Percentiles rank a stretch among this genome's conserved stretches.
These are phyloP conservation scores for Ahaetulla prasina DNA, from an alignment of 2,113 vertebrate species.

Conservation along the genomic window DNA sequence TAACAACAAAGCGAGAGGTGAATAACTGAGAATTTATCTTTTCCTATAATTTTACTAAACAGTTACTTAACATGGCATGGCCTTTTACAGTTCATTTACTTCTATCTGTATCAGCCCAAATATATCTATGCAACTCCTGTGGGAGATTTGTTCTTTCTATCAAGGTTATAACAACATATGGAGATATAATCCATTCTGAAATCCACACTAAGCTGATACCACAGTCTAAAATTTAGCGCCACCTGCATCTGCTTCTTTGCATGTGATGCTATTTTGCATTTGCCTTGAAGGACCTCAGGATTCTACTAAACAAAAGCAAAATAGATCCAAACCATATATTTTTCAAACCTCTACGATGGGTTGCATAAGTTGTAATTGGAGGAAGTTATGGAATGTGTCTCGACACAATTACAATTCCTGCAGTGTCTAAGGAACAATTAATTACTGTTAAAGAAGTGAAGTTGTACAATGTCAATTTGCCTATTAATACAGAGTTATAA, in stretches of 20 bases:
- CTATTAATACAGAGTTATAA: not conserved
- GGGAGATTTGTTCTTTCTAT: not conserved
- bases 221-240: not conserved
- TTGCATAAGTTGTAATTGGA: no score
- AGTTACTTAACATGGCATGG: not conserved
- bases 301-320: not conserved
- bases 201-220: not conserved
- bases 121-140: not conserved
- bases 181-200: not conserved
- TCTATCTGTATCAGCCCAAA: not conserved
- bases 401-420: not conserved
- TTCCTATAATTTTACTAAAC: not conserved
- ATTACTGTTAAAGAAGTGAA: not conserved
- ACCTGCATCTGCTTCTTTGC: not conserved
- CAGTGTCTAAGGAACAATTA: not conserved
- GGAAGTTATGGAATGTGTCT: not conserved
- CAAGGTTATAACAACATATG: not conserved
- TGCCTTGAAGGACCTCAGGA: not conserved
- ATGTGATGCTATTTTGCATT: not conserved
- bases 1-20: not conserved
- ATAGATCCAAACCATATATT: not conserved
- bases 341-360: not conserved
- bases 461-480: not conserved
- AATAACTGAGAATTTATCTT: not conserved
- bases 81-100: not conserved